Evolutionary conservation across 1,140 invertebrate species (phyloP), one percentile per base, ranked within the genome.

Genomic region (Vanessa atalanta): DNA sequence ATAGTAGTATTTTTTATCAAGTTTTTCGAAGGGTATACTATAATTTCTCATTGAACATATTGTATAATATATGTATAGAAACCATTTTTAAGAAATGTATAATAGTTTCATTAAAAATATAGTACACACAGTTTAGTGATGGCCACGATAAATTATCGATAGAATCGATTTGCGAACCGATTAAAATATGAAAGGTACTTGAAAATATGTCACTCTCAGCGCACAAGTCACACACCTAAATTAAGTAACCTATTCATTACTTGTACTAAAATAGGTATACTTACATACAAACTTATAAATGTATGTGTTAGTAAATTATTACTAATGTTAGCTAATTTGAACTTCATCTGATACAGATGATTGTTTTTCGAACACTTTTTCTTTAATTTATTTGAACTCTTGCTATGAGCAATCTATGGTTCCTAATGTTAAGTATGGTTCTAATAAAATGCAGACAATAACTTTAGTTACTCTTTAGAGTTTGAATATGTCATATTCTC

Each of bases 321-420:
- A 86, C 83, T 89, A 85, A 83, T 83, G 66, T 72, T 85, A 85
- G 65, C 82, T 91, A 89, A 66, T 91, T 91, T 91, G 87, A 88
- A 91, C 87, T 87, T 86, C 91, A 91, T 93, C 91, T 93, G 91
- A 93, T 93, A 90, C 91, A 93, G 91, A 93, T 87, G 88, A 88
- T 86, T 79, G 71, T 79, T 87, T 88, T 86, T 83, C 79, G 81
- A 86, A 85, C 82, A 85, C 83, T 84, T 88, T 82, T 80, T 76
- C 64, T 60, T 31, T 57, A 57, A 57, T 78, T 79, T 83, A 84
- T 89, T 91, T 88, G 87, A 88, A 91, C 85, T 86, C 83, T 82
- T 82, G 75, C 74, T 74, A 61, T 91, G 87, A 89, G 86, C 88
- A 92, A 90, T 78, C 79, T 74, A 67, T 72, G 60, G 69, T 77